A percentile compares a stretch with the other conserved stretches of the same genome.
phyloP scores from a whole-genome alignment of 2,797 vertebrate species.

The Odontamblyopus rebecca region DNA sequence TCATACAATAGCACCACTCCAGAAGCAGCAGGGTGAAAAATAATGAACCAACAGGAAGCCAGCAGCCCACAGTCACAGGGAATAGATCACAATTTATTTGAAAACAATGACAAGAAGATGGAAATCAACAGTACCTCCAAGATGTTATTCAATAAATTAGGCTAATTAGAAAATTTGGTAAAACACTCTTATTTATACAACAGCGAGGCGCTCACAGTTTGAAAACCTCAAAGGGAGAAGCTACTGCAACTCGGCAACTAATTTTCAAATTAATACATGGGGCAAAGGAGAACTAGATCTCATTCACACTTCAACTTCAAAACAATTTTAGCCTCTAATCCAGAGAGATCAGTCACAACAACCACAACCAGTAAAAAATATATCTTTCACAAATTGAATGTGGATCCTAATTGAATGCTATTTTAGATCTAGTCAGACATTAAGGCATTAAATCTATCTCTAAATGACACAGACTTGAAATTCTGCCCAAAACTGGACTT shows the following conservation, averaged over 20 bases:
- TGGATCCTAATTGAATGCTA: background rate
- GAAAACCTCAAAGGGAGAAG: background rate
- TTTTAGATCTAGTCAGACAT: background rate
- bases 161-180: constrained; percentile 29
- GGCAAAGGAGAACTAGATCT: background rate
- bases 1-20: constrained; percentile 22
- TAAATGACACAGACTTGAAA: background rate
- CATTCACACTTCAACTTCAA: constrained; percentile 1
- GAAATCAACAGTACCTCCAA: constrained; percentile 19
- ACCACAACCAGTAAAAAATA: constrained; percentile 1
- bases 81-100: constrained; percentile 11
- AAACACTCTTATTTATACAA: constrained; percentile 25
- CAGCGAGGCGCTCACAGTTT: background rate
- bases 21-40: constrained; percentile 37
- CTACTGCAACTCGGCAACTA: background rate
- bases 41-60: constrained; percentile 21
- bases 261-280: constrained; percentile 17
- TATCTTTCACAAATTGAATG: background rate
- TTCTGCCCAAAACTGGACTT: background rate
- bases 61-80: constrained; percentile 15
- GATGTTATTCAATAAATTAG: constrained; percentile 16
- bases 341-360: background rate
- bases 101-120: constrained; percentile 19
- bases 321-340: background rate
- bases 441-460: background rate